Conservation (phyloP, 2,797 vertebrate genomes). For the Melanotaenia boesemani region DNA sequence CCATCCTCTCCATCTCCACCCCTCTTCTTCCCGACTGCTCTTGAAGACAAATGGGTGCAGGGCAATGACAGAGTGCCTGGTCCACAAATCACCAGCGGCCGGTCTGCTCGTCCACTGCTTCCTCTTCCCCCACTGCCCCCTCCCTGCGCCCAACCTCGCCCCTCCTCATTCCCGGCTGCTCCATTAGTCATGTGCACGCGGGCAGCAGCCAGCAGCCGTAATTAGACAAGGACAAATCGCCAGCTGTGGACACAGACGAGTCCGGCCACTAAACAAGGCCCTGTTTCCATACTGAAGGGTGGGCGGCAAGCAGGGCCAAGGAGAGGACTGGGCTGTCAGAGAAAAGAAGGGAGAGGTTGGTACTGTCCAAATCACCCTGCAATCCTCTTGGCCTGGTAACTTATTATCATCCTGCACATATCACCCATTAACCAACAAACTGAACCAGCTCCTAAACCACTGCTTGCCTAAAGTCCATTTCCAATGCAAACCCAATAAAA, state of each 20-base stretch:
- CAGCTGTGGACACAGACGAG: slow-evolving; percentile 79
- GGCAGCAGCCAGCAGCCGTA: slow-evolving; percentile 91
- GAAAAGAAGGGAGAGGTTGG: slow-evolving; percentile 49
- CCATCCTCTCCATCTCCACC: slow-evolving; percentile 74
- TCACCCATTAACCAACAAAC: slow-evolving; percentile 26
- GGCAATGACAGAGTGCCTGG: slow-evolving; percentile 89
- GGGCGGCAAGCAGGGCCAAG: slow-evolving; percentile 72
- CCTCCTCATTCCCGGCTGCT: slow-evolving; percentile 78
- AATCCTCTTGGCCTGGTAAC: slow-evolving; percentile 63
- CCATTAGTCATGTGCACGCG: slow-evolving; percentile 93
- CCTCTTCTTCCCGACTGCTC: slow-evolving; percentile 80
- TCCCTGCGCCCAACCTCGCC: slow-evolving; percentile 80
- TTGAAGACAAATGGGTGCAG: slow-evolving; percentile 90
- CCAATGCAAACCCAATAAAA: slow-evolving; percentile 4
- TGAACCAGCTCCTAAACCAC: slow-evolving; percentile 24
- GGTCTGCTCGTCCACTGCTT: slow-evolving; percentile 80
- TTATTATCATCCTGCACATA: slow-evolving; percentile 71
- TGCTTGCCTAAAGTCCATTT: slow-evolving; percentile 22
- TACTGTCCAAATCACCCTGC: slow-evolving; percentile 59
- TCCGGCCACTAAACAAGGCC: slow-evolving; percentile 86
- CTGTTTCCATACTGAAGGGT: slow-evolving; percentile 81
- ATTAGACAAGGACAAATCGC: slow-evolving; percentile 98
- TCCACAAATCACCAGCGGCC: slow-evolving; percentile 91
- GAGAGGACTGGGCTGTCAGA: slow-evolving; percentile 68
- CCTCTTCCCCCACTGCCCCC: slow-evolving; percentile 75